Evolutionary conservation across 2,888 invertebrate species (phyloP).

Genomic region (Pomacea canaliculata): DNA sequence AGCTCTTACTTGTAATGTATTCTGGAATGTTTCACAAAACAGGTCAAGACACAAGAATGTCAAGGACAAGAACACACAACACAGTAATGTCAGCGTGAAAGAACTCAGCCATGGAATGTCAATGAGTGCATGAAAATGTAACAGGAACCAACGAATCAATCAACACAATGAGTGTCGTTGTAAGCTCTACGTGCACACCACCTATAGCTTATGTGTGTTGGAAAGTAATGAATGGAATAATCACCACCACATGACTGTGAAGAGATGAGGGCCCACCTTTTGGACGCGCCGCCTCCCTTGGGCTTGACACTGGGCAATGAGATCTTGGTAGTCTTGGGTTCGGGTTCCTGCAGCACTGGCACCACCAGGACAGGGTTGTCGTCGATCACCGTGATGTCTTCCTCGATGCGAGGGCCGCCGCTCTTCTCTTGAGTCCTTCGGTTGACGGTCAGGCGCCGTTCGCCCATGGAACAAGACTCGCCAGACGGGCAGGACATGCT

Average conservation of each 20-base stretch:
- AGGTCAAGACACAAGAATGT: too few relatives aligned
- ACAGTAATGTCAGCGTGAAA: too few relatives aligned
- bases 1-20: too few relatives aligned
- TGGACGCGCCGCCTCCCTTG: slow-evolving; percentile 36
- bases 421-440: slow-evolving; percentile 23
- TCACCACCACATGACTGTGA: not conserved
- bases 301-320: slow-evolving; percentile 34
- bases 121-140: too few relatives aligned
- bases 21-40: too few relatives aligned
- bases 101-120: too few relatives aligned
- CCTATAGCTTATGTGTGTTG: too few relatives aligned
- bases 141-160: too few relatives aligned
- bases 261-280: slow-evolving; percentile 25
- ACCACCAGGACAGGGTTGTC: slow-evolving; percentile 36
- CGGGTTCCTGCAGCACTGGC: slow-evolving; percentile 32
- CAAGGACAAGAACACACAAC: too few relatives aligned
- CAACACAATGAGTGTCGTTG: too few relatives aligned
- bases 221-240: slow-evolving; percentile 1
- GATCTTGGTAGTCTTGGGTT: slow-evolving; percentile 33
- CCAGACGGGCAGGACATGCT: slow-evolving; percentile 36
- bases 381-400: slow-evolving; percentile 35
- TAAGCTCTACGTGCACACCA: too few relatives aligned
- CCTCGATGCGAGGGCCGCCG: slow-evolving; percentile 25
- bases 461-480: slow-evolving; percentile 42
- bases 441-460: slow-evolving; percentile 33